A percentile compares a stretch with the other conserved stretches of the same genome.
These are phyloP conservation scores for Drosophila meridionalis DNA, from an alignment of 2,888 invertebrate species.

Conservation along the genomic window DNA sequence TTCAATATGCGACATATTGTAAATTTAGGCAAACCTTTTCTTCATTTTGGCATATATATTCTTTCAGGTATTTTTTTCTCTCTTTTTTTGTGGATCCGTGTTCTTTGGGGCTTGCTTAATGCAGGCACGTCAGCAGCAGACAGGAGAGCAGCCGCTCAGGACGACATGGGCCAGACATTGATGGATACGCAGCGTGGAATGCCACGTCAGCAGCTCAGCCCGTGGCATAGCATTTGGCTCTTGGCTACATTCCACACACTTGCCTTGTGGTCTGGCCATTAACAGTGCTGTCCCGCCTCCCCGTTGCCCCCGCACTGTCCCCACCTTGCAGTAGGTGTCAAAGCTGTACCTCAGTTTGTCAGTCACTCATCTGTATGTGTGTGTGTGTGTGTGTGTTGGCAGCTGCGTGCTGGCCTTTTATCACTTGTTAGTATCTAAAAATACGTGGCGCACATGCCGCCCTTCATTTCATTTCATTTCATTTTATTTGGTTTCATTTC, in stretches of 20 bases:
- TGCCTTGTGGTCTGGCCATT: slow-evolving; percentile 58
- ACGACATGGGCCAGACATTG: slow-evolving; percentile 73
- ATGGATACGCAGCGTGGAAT: slow-evolving; percentile 74
- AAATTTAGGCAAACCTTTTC: neutral
- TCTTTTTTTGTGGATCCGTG: slow-evolving; percentile 17
- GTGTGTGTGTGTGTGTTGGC: slow-evolving; percentile 27
- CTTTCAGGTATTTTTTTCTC: neutral
- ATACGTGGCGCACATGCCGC: slow-evolving; percentile 76
- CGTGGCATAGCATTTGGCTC: slow-evolving; percentile 40
- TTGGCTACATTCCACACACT: slow-evolving; percentile 36
- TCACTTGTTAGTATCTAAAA: slow-evolving; percentile 78
- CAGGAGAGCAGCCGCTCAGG: slow-evolving; percentile 40
- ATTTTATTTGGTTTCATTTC: slow-evolving; percentile 45
- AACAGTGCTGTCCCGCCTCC: slow-evolving; percentile 28
- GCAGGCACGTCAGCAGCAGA: slow-evolving; percentile 73
- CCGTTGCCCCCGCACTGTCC: neutral
- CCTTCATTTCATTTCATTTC: slow-evolving; percentile 65
- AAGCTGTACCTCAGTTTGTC: slow-evolving; percentile 61
- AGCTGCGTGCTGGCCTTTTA: slow-evolving; percentile 73
- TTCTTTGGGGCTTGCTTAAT: slow-evolving; percentile 62
- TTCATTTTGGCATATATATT: slow-evolving; percentile 2
- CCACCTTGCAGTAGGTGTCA: slow-evolving; percentile 51
- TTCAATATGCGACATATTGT: neutral
- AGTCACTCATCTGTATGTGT: slow-evolving; percentile 37
- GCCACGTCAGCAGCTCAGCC: slow-evolving; percentile 69